Evolutionary conservation across 53 echinoderm and acorn worm species (phyloP), one percentile per base, ranked within the genome.

Genomic region (Pentamera pediparva): DNA sequence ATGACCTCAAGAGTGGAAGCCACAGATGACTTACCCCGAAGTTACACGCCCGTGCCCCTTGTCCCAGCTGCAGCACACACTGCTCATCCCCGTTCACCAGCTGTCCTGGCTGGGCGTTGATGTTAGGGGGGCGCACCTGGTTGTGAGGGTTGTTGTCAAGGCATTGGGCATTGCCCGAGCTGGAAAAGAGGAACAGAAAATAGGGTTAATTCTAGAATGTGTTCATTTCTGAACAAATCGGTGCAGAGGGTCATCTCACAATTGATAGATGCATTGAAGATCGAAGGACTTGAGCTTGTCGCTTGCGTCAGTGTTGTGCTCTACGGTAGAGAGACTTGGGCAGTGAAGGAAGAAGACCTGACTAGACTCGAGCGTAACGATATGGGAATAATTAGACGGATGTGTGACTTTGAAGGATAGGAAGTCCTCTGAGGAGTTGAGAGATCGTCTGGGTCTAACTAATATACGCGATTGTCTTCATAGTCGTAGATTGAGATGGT

Each of bases 101-200:
- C 32, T 89, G 82, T 31, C 98, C 98, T 1, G 98, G 98, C 82
- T 90, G 86, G 10, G 84, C 89, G 22, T 89, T 86, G 11, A 22
- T 38, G 25, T 65, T 30, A 41, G 80, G 75, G 56, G 75, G 70
- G 38, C 74, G 65, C 32, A 74, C 75, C 21, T 81, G 82, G 19
- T 79, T 65, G 55, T 81, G 64, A 1, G 93, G 93, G 24, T 80
- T 76, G 65, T 93, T 90, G 38, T 86, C 83, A 18, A 98, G 75
- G 45, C 98, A 98, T 3, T 61, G 64, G 1, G 86, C 98, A 59
- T 78, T 88, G 20, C 98, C 98, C 18, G 98, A 85, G 36, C 98
- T 98, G 32, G 0, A 53, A 61, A 51, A 26, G 35, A 37, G n/a
- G 53, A 60, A 22, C 36, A 25, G 11, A 75, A 37, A 54, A 53